phyloP scores from a whole-genome alignment of 2,113 vertebrate species.

The Toxostoma redivivum region DNA sequence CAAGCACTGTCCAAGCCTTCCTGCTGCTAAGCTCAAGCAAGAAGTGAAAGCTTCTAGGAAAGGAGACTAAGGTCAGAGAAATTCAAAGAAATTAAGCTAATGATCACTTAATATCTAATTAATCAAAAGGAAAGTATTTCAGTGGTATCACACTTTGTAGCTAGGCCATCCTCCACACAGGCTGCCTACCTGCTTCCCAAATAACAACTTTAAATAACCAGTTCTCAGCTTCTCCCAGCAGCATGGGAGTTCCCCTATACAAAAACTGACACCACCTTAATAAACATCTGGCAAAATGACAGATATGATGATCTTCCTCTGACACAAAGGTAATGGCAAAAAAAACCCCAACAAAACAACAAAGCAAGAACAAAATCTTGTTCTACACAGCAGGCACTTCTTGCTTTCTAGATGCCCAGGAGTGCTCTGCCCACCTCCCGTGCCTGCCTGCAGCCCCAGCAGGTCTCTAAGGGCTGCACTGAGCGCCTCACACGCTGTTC shows the following conservation, averaged over 20 bases:
- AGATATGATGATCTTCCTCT: accelerated
- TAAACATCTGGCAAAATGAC: background rate
- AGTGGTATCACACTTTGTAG: background rate
- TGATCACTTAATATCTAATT: background rate
- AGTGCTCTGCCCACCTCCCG: background rate
- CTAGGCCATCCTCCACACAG: background rate
- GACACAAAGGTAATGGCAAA: accelerated
- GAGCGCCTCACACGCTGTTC: too few species aligned
- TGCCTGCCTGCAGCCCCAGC: background rate
- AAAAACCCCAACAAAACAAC: background rate
- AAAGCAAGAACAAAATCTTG: background rate
- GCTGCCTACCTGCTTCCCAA: background rate
- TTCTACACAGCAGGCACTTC: background rate
- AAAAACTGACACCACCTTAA: background rate
- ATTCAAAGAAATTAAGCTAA: background rate
- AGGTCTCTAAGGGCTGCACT: background rate
- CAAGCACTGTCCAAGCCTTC: background rate
- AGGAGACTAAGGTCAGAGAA: background rate
- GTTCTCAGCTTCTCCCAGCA: background rate
- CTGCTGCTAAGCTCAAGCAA: background rate
- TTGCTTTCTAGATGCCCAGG: background rate
- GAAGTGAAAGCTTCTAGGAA: background rate
- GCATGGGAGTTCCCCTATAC: background rate
- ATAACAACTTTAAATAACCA: background rate
- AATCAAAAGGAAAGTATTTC: background rate